Conservation (phyloP, 1,140 invertebrate species). For the Drosophila tani region DNA sequence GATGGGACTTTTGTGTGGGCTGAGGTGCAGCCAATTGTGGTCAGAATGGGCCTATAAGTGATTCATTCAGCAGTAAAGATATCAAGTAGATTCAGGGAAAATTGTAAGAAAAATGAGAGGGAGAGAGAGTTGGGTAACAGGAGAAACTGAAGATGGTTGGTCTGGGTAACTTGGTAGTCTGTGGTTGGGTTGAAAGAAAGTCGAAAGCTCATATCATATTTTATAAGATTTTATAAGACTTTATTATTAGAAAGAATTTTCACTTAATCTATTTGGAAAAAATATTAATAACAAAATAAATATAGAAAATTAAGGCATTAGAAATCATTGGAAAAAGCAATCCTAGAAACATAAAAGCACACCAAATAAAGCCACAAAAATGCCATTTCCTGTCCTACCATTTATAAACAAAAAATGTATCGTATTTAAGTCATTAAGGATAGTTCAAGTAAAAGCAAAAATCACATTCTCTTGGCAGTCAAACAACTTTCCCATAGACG, state of each 20-base stretch:
- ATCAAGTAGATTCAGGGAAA: slow-evolving; percentile 1
- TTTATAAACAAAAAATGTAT: slow-evolving; percentile 26
- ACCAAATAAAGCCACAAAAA: slow-evolving; percentile 7
- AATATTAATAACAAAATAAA: background rate
- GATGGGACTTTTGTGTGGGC: slow-evolving; percentile 32
- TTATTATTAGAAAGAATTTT: no score
- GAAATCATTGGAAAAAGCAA: no score
- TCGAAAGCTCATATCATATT: background rate
- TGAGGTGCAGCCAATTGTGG: slow-evolving; percentile 28
- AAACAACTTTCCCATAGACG: slow-evolving; percentile 52
- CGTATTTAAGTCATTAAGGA: slow-evolving; percentile 31
- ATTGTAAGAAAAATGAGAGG: background rate
- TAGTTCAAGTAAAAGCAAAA: slow-evolving; percentile 39
- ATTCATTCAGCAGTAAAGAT: slow-evolving; percentile 4
- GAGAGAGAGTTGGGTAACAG: slow-evolving; percentile 12
- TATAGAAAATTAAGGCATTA: background rate
- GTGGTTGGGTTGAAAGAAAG: slow-evolving; percentile 6
- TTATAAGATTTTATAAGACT: no score
- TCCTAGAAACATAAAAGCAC: background rate
- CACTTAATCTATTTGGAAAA: background rate
- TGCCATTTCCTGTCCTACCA: slow-evolving; percentile 15
- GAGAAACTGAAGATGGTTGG: slow-evolving; percentile 12
- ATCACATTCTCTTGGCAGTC: slow-evolving; percentile 55
- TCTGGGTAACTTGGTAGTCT: background rate
- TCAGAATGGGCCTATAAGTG: slow-evolving; percentile 13